A percentile compares a stretch with the other conserved stretches of the same genome.
Conservation (phyloP, 2,888 invertebrate species). For the Brachycybe producta region DNA sequence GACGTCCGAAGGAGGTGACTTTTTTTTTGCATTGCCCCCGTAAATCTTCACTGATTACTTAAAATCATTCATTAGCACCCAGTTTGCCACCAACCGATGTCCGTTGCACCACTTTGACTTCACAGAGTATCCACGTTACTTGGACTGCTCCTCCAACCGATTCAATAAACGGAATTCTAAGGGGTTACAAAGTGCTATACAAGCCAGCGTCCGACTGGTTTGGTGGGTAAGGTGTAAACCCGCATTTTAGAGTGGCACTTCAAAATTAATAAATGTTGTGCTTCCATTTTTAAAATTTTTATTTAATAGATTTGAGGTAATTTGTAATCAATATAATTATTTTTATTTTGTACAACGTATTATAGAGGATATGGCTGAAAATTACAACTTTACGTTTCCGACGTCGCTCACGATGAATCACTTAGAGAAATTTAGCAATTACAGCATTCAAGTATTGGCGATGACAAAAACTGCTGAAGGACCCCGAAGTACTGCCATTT, state of each 20-base stretch:
- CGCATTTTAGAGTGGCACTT: no score
- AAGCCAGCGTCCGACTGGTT: constrained; percentile 85
- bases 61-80: constrained; percentile 29
- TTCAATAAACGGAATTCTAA: constrained; percentile 85
- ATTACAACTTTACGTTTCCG: constrained; percentile 44
- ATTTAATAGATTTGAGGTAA: no score
- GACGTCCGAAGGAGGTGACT: constrained; percentile 21
- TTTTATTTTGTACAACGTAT: neutral
- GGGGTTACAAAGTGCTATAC: constrained; percentile 88
- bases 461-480: constrained; percentile 93
- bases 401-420: constrained; percentile 79
- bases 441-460: constrained; percentile 90
- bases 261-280: no score
- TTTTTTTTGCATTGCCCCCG: neutral
- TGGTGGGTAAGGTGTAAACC: constrained; percentile 41
- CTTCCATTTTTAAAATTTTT: no score
- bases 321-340: neutral
- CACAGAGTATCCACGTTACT: constrained; percentile 83
- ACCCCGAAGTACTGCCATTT: constrained; percentile 70
- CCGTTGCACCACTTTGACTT: constrained; percentile 80
- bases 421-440: constrained; percentile 87
- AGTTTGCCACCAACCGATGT: constrained; percentile 61
- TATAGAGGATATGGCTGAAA: constrained; percentile 14
- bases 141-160: constrained; percentile 89
- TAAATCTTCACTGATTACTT: neutral